Evolutionary conservation across 2,113 vertebrate genomes (phyloP), one percentile per base, ranked within the genome.

Genomic region (Ciconia boyciana): DNA sequence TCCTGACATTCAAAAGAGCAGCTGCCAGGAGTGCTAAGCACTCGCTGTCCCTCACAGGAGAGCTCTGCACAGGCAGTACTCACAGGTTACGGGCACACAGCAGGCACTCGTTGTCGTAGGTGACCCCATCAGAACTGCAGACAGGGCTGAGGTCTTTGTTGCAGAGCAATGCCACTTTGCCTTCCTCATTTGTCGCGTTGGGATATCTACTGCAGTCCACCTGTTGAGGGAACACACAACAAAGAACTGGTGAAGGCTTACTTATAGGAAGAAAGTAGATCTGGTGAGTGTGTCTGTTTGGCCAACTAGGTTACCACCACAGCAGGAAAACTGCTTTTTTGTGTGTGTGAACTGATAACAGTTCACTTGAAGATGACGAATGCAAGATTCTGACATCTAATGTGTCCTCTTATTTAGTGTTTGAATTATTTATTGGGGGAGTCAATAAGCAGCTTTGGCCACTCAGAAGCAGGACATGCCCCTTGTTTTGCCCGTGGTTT

Each of bases 181-280:
- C 92, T 21, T 94, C 90, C n/a, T 93, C 92, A 0, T 12, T 83
- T 36, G 92, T 96, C 2, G 7, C n/a, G 61, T 95, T 97, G 77
- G 86, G n/a, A 11, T 96, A 94, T 39, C 4, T 78, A 29, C 86
- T 97, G 92, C 97, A 97, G 44, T 96, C 91, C 44, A 91, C 65
- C 97, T 97, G 87, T 51, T 1, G n/a, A 82, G 49, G 54, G 58
- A 88, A 54, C 71, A 36, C 32, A n/a, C 16, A 48, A 16, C 10
- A 41, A 19, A 87, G 29, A 34, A 4, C 57, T 46, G 31, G 6
- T 62, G 88, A 93, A 74, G 49, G 43, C 48, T 77, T 25, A 44
- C 22, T n/a, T 10, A 7, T 2, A 70, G 46, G 17, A 64, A 90
- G 28, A 51, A 9, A 13, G 44, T 1, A 28, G 10, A 10, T 22